Evolutionary conservation across 2,113 vertebrate species (phyloP).

Genomic region (Laterallus jamaicensis): DNA sequence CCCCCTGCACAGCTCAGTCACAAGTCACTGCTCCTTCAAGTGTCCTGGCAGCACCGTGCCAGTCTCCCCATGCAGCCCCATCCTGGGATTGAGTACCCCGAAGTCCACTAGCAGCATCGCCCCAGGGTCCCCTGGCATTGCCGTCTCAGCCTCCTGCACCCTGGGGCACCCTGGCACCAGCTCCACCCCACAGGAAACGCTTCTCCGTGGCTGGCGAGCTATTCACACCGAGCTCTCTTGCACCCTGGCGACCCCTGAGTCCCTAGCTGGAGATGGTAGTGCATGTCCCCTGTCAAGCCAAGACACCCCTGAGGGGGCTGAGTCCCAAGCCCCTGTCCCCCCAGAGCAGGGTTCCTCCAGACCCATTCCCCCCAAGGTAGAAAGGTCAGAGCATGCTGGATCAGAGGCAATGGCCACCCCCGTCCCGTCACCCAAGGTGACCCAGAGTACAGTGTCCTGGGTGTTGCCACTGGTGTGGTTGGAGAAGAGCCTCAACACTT

Average conservation of each 20-base stretch:
- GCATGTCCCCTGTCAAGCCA: not conserved
- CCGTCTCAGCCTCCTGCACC: not conserved
- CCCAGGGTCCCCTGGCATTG: not conserved
- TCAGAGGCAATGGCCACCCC: not conserved
- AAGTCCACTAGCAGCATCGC: not conserved
- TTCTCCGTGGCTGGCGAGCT: not conserved
- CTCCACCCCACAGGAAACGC: not conserved
- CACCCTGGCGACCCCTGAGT: not conserved
- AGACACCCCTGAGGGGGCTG: not conserved
- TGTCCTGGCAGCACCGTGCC: accelerated
- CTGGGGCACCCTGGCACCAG: not conserved
- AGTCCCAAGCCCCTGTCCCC: not conserved
- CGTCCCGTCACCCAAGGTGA: accelerated
- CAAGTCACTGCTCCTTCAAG: accelerated
- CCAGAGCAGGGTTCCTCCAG: not conserved
- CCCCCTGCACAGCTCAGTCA: not conserved
- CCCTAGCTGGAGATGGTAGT: not conserved
- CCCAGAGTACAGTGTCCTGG: conserved; percentile 54
- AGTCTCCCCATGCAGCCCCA: not conserved
- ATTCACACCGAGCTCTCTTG: not conserved
- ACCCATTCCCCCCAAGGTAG: not conserved
- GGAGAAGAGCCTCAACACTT: conserved; percentile 70
- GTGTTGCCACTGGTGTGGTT: conserved; percentile 69
- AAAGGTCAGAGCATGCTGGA: not conserved
- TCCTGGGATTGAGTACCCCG: accelerated